Conservation (phyloP, 2,113 vertebrate genomes). For the Origma solitaria region DNA sequence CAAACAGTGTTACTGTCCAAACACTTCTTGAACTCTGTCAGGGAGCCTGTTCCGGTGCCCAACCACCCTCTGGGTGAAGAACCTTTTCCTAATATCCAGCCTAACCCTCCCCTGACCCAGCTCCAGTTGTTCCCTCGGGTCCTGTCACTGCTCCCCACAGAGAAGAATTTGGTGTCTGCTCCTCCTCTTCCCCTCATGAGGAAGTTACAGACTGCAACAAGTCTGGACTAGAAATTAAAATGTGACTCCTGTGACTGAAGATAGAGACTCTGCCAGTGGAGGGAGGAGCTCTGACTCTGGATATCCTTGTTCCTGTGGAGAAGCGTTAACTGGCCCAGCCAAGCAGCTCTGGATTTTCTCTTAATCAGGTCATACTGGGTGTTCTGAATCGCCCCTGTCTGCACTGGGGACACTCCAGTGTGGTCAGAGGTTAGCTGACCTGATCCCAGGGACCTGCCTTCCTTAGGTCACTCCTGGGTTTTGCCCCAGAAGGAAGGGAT, state of each 20-base stretch:
- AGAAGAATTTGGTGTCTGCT: background rate
- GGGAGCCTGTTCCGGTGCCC: background rate
- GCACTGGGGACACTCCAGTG: too few relatives aligned
- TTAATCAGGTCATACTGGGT: background rate
- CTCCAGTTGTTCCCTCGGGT: background rate
- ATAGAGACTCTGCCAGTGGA: background rate
- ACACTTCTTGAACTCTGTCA: background rate
- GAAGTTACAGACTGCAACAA: rapidly evolving
- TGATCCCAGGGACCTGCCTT: background rate
- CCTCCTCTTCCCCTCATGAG: too few relatives aligned
- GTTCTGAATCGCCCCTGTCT: background rate
- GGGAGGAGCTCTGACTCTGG: background rate
- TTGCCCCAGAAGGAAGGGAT: background rate
- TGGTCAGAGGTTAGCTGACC: background rate
- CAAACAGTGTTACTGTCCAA: rapidly evolving
- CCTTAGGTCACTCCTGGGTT: background rate
- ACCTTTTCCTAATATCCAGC: background rate
- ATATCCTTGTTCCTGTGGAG: background rate
- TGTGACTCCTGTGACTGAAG: background rate
- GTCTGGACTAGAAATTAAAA: background rate
- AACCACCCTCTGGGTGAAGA: background rate
- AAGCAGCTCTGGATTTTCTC: background rate
- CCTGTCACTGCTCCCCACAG: background rate
- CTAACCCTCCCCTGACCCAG: background rate
- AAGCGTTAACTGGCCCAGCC: background rate